Percentiles rank a stretch among this genome's conserved stretches.
Conservation (phyloP, 2,888 invertebrate genomes). For the Fragum fragum region DNA sequence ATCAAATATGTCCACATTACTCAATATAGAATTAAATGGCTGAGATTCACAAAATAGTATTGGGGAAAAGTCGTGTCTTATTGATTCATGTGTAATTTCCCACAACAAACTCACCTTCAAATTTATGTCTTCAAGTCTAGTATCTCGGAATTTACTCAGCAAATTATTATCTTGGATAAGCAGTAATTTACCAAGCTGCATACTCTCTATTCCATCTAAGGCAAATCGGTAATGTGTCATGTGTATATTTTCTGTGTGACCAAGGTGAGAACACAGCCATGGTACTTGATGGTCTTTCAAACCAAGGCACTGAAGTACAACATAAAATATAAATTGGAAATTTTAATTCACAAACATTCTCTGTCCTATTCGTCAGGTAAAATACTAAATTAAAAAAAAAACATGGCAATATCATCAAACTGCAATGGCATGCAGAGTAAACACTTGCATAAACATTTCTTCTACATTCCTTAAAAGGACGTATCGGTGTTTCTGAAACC, state of each 20-base stretch:
- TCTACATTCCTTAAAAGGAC: constrained; percentile 7
- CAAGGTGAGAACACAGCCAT: constrained; percentile 39
- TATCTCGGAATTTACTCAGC: constrained; percentile 17
- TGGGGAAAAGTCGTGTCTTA: not conserved
- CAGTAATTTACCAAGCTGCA: constrained; percentile 40
- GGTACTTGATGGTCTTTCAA: constrained; percentile 35
- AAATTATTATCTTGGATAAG: constrained; percentile 37
- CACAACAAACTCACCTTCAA: constrained; percentile 24
- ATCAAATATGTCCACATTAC: constrained; percentile 3
- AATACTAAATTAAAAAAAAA: not conserved
- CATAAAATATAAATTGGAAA: not conserved
- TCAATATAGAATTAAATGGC: constrained; percentile 1
- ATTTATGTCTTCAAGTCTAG: constrained; percentile 32
- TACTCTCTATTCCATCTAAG: constrained; percentile 42
- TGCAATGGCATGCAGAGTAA: not conserved
- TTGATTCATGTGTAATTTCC: not conserved
- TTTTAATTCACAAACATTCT: not conserved
- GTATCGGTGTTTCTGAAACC: no score
- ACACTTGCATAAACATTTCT: constrained; percentile 8
- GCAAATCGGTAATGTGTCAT: constrained; percentile 32
- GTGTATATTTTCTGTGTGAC: constrained; percentile 39
- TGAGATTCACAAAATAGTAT: not conserved
- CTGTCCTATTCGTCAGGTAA: not conserved
- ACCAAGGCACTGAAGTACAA: constrained; percentile 44
- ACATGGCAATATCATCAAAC: constrained; percentile 1